These are phyloP conservation scores for Sturmia bella DNA, from an alignment of 2,888 invertebrate species.

Conservation along the genomic window DNA sequence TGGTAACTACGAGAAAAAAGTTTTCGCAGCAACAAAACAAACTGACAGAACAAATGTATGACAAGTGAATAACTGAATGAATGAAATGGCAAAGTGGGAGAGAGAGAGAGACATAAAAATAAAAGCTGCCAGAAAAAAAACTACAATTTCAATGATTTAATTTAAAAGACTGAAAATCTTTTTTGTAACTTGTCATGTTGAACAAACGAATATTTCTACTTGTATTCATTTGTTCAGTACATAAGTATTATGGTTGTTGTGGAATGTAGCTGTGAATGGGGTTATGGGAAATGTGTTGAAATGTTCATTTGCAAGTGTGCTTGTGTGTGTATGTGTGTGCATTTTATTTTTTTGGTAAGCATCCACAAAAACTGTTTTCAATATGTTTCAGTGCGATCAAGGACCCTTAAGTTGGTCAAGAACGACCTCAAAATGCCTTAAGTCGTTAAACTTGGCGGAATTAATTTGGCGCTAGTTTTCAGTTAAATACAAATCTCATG, in stretches of 20 bases:
- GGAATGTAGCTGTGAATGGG: conserved; percentile 5
- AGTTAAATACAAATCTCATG: conserved; percentile 52
- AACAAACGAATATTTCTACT: conserved; percentile 28
- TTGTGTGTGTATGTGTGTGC: background rate
- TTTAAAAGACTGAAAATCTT: conserved; percentile 67
- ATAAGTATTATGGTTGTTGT: conserved; percentile 2
- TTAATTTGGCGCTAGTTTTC: conserved; percentile 55
- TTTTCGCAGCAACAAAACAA: conserved; percentile 39
- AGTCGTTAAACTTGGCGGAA: conserved; percentile 49
- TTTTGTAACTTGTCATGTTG: conserved; percentile 55
- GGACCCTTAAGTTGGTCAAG: conserved; percentile 45
- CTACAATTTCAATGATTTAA: conserved; percentile 60
- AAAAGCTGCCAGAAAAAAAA: conserved; percentile 7
- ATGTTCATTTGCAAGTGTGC: background rate
- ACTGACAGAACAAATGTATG: conserved; percentile 55
- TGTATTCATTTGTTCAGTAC: background rate
- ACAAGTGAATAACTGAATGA: conserved; percentile 45
- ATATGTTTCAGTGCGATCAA: conserved; percentile 28
- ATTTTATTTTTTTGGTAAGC: background rate
- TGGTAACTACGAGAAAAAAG: conserved; percentile 11
- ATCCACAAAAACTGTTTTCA: conserved; percentile 22
- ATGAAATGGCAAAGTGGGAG: conserved; percentile 5
- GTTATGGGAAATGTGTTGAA: background rate
- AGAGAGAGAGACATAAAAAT: background rate
- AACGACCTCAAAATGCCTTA: conserved; percentile 50